Base-by-base conservation (phyloP, 2,797 vertebrate species). In the Cuniculus paca region DNA sequence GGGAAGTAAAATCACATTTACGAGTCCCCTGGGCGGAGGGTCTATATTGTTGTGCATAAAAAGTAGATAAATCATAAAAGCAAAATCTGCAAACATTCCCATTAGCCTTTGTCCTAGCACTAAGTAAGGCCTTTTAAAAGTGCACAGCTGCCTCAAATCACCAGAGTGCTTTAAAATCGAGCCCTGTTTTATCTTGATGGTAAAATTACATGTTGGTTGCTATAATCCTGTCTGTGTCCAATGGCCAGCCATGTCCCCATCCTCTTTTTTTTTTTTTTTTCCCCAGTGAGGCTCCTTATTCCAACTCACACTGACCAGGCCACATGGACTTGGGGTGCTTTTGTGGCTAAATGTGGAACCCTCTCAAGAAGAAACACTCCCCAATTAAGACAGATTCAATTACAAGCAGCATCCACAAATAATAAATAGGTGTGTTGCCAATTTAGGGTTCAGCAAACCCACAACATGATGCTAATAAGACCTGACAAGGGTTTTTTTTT, bases 11-110 rank as follows among this genome's bases (percentile, higher is more conserved):
- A 98, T 98, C 98, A 95, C 98, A 97, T 99, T 99, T 99, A 99
- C 72, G 98, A 98, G 98, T 98, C 98, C 97, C 98, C 54, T 0
- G 97, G 92, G 98, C 19, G 60, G 50, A 97, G 96, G 91, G 96
- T 87, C 98, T 98, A 98, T 99, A 99, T 98, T 98, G 98, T 98
- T 97, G 97, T 98, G 97, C 98, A 97, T 98, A 98, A 98, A 98
- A 99, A 98, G 98, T 90, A 98, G 98, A 99, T 99, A 99, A 99
- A 99, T 99, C 98, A 98, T 98, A 98, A 98, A 98, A 98, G 96
- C 95, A 72, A 95, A 87, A 97, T 99, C 98, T 98, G 98, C 98
- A 98, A 98, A 98, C 98, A 97, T 97, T 97, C 98, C 98, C 98
- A 98, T 98, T 98, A 98, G 98, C 97, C 95, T 97, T 98, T 98